Conservation (phyloP, 2,888 invertebrate species). For the Caenorhabditis sp. region DNA sequence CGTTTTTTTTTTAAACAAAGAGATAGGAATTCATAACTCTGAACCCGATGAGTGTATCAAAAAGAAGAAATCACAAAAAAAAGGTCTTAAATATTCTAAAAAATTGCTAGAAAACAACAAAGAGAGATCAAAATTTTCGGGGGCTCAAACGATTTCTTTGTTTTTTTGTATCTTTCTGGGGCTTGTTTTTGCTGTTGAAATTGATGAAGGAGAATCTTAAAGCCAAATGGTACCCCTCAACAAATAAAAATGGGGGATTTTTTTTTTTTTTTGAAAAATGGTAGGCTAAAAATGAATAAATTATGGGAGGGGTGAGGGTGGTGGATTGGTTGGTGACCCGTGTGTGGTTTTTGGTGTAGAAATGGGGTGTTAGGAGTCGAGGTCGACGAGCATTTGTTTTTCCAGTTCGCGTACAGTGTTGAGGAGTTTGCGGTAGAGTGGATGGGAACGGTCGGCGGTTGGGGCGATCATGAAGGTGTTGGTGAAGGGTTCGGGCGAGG, state of each 20-base stretch:
- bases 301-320: neutral
- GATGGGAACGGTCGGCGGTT: slow-evolving; percentile 54
- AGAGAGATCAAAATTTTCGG: too few species aligned
- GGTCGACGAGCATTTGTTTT: slow-evolving; percentile 51
- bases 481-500: slow-evolving; percentile 42
- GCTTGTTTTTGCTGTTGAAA: too few species aligned
- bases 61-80: too few species aligned
- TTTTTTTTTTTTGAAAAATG: too few species aligned
- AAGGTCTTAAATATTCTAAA: too few species aligned
- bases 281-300: slow-evolving; percentile 12
- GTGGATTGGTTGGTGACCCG: slow-evolving; percentile 4
- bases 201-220: too few species aligned
- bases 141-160: too few species aligned
- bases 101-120: too few species aligned
- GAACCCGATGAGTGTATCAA: neutral
- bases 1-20: neutral
- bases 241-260: neutral
- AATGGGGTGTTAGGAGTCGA: neutral
- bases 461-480: slow-evolving; percentile 55
- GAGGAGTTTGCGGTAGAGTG: slow-evolving; percentile 60
- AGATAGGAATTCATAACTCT: neutral
- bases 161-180: too few species aligned
- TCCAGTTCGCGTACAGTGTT: slow-evolving; percentile 61
- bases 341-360: slow-evolving; percentile 1
- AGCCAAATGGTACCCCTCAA: neutral